A percentile compares a stretch with the other conserved stretches of the same genome.
Conservation (phyloP, 1,140 invertebrate species). For the Rhynchophorus ferrugineus region DNA sequence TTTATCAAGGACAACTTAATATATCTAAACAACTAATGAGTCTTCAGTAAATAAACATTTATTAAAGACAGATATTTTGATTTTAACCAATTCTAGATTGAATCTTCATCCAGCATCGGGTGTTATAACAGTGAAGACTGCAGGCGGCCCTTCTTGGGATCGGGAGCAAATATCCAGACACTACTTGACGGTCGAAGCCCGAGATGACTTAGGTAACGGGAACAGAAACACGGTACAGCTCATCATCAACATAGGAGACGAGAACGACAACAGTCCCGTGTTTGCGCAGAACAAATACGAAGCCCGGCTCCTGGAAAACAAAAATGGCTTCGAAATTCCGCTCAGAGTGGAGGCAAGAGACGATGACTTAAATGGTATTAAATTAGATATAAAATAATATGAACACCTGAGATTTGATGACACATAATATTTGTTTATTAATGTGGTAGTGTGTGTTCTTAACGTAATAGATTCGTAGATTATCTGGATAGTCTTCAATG, state of each 20-base stretch:
- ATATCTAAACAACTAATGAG: too few relatives aligned
- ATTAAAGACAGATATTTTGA: too few relatives aligned
- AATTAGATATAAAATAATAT: too few relatives aligned
- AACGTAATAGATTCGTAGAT: too few relatives aligned
- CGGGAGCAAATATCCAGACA: constrained; percentile 78
- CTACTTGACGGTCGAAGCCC: constrained; percentile 85
- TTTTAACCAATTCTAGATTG: constrained; percentile 66
- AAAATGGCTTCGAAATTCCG: constrained; percentile 66
- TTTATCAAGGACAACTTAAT: too few relatives aligned
- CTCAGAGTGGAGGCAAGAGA: constrained; percentile 74
- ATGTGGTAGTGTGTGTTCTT: too few relatives aligned
- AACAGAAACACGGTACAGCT: constrained; percentile 83
- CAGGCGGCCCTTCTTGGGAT: constrained; percentile 71
- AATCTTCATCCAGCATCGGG: constrained; percentile 74
- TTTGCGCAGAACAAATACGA: constrained; percentile 80
- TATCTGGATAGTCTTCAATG: too few relatives aligned
- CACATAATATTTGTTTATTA: too few relatives aligned
- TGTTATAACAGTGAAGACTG: constrained; percentile 69
- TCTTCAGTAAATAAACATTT: too few relatives aligned
- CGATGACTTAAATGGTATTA: constrained; percentile 73
- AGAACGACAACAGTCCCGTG: constrained; percentile 79
- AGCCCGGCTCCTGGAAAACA: constrained; percentile 74
- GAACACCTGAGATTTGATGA: too few relatives aligned
- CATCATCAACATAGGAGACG: constrained; percentile 77
- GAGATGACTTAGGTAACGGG: constrained; percentile 79